Evolutionary conservation across 2,113 vertebrate genomes (phyloP).

Genomic region (Thermophis baileyi): DNA sequence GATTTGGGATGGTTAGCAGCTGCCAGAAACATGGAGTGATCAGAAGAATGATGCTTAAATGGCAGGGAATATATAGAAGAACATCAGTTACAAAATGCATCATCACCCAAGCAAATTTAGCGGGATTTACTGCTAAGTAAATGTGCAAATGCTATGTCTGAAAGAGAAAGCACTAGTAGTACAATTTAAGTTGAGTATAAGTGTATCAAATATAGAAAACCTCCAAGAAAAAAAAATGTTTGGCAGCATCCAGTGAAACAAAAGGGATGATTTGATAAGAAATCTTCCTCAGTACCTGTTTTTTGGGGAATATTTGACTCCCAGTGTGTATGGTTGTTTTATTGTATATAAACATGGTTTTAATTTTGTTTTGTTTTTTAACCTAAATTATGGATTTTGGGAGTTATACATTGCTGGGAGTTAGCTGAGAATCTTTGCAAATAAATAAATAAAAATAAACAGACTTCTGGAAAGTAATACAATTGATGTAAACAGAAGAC

Average conservation of each 20-base stretch:
- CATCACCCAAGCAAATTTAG: not conserved
- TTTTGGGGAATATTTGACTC: not conserved
- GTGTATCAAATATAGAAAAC: not conserved
- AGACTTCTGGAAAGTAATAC: not conserved
- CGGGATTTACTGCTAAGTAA: not conserved
- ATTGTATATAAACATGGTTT: not conserved
- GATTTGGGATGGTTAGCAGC: slow-evolving; percentile 5
- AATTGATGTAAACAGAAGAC: not conserved
- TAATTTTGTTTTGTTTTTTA: not conserved
- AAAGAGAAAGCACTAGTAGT: not conserved
- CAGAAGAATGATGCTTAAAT: rapidly evolving
- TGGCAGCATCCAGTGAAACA: not conserved
- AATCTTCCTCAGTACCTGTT: not conserved
- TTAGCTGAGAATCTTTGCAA: not conserved
- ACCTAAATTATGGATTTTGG: not conserved
- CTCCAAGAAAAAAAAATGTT: not conserved
- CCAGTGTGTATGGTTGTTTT: not conserved
- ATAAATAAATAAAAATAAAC: not conserved
- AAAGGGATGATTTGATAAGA: not conserved
- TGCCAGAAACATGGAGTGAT: not conserved
- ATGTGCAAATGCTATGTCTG: not conserved
- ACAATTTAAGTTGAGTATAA: not conserved
- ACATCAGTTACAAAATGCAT: not conserved
- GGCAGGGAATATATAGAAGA: not conserved
- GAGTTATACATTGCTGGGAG: not conserved